Conservation (phyloP, 2,797 vertebrate species). For the Melanotaenia trifasciata region DNA sequence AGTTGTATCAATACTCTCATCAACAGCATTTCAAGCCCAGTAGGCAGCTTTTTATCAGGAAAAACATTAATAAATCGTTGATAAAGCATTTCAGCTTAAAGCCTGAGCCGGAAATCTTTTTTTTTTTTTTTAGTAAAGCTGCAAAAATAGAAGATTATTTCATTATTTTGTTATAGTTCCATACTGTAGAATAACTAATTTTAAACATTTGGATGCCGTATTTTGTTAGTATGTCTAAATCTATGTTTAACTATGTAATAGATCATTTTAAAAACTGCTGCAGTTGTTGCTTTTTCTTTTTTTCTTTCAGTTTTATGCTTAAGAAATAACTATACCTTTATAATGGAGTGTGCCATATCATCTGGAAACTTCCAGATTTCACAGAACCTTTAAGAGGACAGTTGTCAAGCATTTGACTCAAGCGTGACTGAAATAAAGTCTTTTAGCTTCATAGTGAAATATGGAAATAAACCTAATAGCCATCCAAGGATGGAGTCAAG, state of each 20-base stretch:
- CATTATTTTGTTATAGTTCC: no score
- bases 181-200: no score
- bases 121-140: no score
- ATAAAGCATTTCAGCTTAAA: background rate
- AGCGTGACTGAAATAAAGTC: background rate
- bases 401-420: background rate
- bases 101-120: background rate
- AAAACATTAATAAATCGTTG: background rate
- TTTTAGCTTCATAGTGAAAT: background rate
- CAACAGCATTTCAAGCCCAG: background rate
- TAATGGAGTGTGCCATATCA: background rate
- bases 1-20: background rate
- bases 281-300: background rate
- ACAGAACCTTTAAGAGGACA: background rate
- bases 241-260: no score
- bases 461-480: conserved; percentile 10
- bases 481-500: conserved; percentile 28
- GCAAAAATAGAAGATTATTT: no score
- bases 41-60: background rate
- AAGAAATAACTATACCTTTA: no score
- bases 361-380: background rate
- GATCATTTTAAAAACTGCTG: no score
- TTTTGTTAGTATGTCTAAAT: no score
- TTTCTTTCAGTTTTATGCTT: background rate
- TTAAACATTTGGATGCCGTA: no score